Percentiles rank a stretch among this genome's conserved stretches.
phyloP scores from a whole-genome alignment of 2,797 vertebrate species.

The Malurus leucopterus region DNA sequence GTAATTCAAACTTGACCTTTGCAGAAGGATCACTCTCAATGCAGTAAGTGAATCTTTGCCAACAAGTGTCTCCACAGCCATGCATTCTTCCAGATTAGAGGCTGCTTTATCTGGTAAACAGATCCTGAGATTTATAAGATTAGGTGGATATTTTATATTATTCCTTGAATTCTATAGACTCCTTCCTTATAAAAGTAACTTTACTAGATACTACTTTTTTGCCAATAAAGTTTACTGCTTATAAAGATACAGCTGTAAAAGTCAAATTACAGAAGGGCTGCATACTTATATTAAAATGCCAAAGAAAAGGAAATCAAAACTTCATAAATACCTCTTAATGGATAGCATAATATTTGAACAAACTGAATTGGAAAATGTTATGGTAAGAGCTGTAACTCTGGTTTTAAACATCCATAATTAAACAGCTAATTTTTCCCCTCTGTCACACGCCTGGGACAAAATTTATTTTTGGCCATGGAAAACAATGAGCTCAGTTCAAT shows the following conservation, averaged over 20 bases:
- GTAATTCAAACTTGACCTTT: background rate
- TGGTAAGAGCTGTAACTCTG: background rate
- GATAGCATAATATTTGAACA: background rate
- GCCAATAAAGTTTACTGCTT: background rate
- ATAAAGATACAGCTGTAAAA: background rate
- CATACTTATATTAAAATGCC: background rate
- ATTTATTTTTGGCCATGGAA: background rate
- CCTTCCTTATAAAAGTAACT: background rate
- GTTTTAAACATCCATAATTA: background rate
- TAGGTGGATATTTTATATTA: background rate
- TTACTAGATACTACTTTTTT: background rate
- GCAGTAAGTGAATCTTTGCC: rapidly evolving
- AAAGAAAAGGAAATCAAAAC: background rate
- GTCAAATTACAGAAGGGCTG: background rate
- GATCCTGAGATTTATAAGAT: background rate
- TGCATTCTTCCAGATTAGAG: background rate
- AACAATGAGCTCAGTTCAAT: background rate
- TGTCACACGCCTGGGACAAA: background rate
- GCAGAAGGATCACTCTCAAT: background rate
- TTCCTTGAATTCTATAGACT: background rate
- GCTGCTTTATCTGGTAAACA: background rate
- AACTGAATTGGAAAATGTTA: background rate
- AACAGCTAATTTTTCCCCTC: background rate
- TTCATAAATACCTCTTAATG: background rate
- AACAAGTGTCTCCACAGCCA: background rate